Base-by-base conservation (phyloP, 2,113 vertebrate species). In the Columbina picui region DNA sequence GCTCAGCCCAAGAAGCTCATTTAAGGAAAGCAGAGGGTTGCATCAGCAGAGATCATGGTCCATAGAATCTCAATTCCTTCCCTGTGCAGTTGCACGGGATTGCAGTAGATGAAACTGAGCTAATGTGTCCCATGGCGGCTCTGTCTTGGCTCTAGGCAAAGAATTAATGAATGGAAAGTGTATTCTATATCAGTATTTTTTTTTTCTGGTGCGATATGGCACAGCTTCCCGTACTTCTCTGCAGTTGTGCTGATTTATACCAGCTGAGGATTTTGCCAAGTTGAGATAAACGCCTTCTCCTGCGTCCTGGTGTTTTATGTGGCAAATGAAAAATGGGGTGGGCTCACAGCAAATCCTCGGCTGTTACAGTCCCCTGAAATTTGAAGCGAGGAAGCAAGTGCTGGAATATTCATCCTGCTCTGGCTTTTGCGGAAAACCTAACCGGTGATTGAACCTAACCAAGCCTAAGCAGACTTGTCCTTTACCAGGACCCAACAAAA, bases 141-240 rank as follows among this genome's bases (percentile, higher is more conserved):
- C 71, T 86, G 79, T n/a, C 86, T 55, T 74, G 80, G 68, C 76
- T 90, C 59, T 30, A 78, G 68, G 83, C 76, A 90, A 90, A 63
- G 57, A 84, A 70, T 84, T 70, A 88, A 88, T 65, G 74, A 84
- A 60, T 34, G 61, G 47, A 57, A 82, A 87, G 60, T 26, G 9
- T 17, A 68, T 75, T 47, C 80, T 81, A 36, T 81, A n/a, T 20
- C 6, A n/a, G 29, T 5, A n/a, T 19, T 45, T 19, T 53, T 90
- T n/a, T 41, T 49, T 38, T 34, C 63, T 81, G 88, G 36, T 56
- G 30, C 36, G 67, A 30, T 71, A 5, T 4, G 32, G 56, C 55
- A 59, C 69, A 87, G 60, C 47, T 70, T 78, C 34, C 29, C 30
- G 53, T 27, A 41, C 36, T 71, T 59, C 55, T 50, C 82, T 79